phyloP scores from a whole-genome alignment of 2,797 vertebrate species.

The Emys orbicularis region DNA sequence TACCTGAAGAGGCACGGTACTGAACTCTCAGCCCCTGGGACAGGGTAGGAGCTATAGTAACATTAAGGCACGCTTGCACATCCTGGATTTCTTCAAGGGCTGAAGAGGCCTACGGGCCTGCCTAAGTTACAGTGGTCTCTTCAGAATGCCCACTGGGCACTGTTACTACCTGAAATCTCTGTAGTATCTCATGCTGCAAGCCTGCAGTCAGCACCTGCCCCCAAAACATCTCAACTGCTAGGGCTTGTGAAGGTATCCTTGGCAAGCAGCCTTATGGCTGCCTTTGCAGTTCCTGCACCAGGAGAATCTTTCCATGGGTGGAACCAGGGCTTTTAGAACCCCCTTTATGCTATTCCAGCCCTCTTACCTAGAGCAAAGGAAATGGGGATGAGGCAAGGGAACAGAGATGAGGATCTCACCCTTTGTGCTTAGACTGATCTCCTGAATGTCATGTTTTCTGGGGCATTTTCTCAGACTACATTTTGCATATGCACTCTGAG shows the following conservation, averaged over 20 bases:
- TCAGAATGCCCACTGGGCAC: too few relatives aligned
- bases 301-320: not conserved
- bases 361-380: not conserved
- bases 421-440: not conserved
- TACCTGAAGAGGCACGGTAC: too few relatives aligned
- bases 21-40: too few relatives aligned
- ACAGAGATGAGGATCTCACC: not conserved
- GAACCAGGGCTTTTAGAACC: slow-evolving; percentile 1
- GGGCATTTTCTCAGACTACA: not conserved
- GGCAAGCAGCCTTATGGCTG: not conserved
- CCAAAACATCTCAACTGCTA: too few relatives aligned
- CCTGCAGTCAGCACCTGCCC: too few relatives aligned
- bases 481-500: not conserved
- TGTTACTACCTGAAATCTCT: too few relatives aligned
- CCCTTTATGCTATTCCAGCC: slow-evolving; percentile 35
- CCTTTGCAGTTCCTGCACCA: not conserved
- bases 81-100: too few relatives aligned
- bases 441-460: not conserved
- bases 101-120: too few relatives aligned
- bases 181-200: too few relatives aligned
- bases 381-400: not conserved
- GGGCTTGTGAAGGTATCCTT: not conserved
- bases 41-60: too few relatives aligned
- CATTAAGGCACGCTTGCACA: too few relatives aligned
- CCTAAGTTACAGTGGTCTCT: too few relatives aligned